Percentiles rank a stretch among this genome's conserved stretches.
These are phyloP conservation scores for chimpanzee (Pan troglodytes) DNA, from an alignment of 2,113 vertebrate species.

Conservation along the genomic window NHGRI_mPanTro3-v2.1_pri NC_072416.2:9417001-9417500, in stretches of 20 bases:
- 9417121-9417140: not conserved
- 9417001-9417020: no score
- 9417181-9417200: no score
- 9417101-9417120: not conserved
- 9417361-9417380: slow-evolving; percentile 25
- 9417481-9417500: not conserved
- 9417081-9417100: not conserved
- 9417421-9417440: slow-evolving; percentile 15
- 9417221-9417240: no score
- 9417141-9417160: not conserved
- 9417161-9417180: no score
- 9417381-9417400: not conserved
- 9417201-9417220: no score
- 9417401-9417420: not conserved
- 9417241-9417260: no score
- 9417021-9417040: not conserved
- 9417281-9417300: not conserved
- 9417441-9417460: not conserved
- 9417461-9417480: not conserved
- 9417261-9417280: not conserved
- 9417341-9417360: not conserved
- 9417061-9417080: not conserved
- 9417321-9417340: not conserved
- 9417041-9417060: not conserved
- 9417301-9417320: not conserved